These are phyloP conservation scores for Nemopilema nomurai DNA, from an alignment of 30 jellyfish, hydroid and myxozoan genomes.

Conservation along the genomic window DNA sequence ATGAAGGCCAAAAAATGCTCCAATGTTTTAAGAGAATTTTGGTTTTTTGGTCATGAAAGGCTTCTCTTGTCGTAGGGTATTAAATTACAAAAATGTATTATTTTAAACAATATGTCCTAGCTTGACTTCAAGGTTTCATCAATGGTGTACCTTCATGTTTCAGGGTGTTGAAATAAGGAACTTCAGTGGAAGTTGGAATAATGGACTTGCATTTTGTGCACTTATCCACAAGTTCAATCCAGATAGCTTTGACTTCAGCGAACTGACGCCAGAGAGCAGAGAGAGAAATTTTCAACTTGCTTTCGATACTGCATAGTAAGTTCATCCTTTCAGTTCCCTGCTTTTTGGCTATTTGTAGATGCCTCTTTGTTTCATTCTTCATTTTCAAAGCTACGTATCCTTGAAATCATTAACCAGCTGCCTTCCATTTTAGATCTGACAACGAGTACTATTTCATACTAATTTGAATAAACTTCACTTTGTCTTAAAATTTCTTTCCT, in stretches of 20 bases:
- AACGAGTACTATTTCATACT: no score
- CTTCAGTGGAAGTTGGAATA: conserved; percentile 91
- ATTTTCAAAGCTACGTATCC: no score
- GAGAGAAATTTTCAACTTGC: conserved; percentile 77
- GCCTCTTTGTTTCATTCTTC: no score
- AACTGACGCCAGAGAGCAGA: conserved; percentile 61
- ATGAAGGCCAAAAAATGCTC: no score
- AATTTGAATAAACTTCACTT: no score
- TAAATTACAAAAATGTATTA: no score
- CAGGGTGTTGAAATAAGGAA: conserved; percentile 80
- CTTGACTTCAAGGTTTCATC: neutral
- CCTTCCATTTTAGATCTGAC: no score
- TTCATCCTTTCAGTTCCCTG: neutral
- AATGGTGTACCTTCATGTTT: neutral
- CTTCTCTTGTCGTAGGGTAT: neutral
- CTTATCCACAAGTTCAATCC: conserved; percentile 83
- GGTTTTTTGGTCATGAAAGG: neutral
- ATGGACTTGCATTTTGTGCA: conserved; percentile 95
- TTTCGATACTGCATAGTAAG: conserved; percentile 93
- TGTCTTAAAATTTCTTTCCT: no score
- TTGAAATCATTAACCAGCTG: no score
- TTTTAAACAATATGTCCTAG: neutral
- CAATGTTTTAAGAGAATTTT: no score
- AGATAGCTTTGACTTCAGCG: conserved; percentile 78
- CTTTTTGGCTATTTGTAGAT: no score